Conservation (phyloP, 2,797 vertebrate genomes). For the Salmo trutta region DNA sequence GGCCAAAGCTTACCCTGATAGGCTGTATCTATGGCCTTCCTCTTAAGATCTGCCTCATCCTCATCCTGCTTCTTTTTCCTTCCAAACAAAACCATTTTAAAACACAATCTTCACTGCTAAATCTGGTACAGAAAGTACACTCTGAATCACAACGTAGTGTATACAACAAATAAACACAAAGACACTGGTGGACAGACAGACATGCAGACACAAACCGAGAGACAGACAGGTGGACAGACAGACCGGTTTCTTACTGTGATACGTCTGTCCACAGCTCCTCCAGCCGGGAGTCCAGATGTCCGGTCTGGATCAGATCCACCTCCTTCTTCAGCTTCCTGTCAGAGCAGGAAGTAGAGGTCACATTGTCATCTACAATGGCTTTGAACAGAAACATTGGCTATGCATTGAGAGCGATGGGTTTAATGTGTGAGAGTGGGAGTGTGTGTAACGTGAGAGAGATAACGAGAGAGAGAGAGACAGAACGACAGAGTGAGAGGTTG, state of each 20-base stretch:
- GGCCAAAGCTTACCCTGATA: conserved; percentile 82
- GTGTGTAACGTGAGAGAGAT: not conserved
- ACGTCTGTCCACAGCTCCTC: conserved; percentile 93
- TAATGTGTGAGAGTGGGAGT: not conserved
- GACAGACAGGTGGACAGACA: not conserved
- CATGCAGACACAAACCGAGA: not conserved
- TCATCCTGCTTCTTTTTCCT: conserved; percentile 97
- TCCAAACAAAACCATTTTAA: not conserved
- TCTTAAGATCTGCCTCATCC: conserved; percentile 94
- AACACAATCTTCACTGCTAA: not conserved
- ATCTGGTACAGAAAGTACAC: not conserved
- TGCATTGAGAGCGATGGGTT: not conserved
- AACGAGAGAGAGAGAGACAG: not conserved
- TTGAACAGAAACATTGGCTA: not conserved
- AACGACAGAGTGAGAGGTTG: not conserved
- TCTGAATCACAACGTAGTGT: not conserved
- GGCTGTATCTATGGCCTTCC: conserved; percentile 92
- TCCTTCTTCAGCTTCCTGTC: conserved; percentile 94
- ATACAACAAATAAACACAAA: not conserved
- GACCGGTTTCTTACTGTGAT: conserved; percentile 77
- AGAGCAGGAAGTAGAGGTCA: conserved; percentile 16
- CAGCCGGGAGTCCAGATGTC: conserved; percentile 93
- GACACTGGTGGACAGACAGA: not conserved
- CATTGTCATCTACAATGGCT: not conserved
- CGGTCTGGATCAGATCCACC: conserved; percentile 91